phyloP scores from a whole-genome alignment of 2,797 vertebrate species.

The Artibeus lituratus region DNA sequence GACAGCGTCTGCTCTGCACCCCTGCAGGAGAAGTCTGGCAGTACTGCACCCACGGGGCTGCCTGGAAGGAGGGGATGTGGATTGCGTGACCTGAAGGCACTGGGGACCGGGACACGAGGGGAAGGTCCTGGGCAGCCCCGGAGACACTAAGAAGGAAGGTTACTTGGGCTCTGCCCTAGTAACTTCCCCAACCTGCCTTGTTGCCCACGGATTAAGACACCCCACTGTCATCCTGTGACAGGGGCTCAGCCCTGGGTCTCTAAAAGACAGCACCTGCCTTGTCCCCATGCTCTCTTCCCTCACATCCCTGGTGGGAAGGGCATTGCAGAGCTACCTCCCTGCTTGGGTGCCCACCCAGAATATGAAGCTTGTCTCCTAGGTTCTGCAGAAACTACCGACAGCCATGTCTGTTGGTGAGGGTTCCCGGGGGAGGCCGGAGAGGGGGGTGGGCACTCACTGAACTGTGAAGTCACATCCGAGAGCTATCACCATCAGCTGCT shows the following conservation, averaged over 20 bases:
- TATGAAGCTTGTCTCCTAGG: not conserved
- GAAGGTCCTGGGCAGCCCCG: not conserved
- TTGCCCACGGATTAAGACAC: not conserved
- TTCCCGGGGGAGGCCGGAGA: not conserved
- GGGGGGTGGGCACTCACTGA: not conserved
- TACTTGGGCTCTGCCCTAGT: not conserved
- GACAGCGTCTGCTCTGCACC: not conserved
- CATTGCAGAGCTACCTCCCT: not conserved
- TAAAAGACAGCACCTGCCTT: not conserved
- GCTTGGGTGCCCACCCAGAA: not conserved
- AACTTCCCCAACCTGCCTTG: not conserved
- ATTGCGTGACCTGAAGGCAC: not conserved
- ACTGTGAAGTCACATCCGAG: not conserved
- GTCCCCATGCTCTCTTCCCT: not conserved
- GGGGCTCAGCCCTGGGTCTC: not conserved
- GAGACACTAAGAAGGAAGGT: not conserved
- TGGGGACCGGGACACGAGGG: not conserved
- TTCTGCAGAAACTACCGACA: not conserved
- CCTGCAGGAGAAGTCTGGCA: not conserved
- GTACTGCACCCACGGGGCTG: not conserved
- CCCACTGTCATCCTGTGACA: accelerated
- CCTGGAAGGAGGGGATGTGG: not conserved
- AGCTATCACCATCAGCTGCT: not conserved
- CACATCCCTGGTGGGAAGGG: not conserved
- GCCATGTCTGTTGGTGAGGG: not conserved